These are phyloP conservation scores for Prionace glauca DNA, from an alignment of 2,797 vertebrate species.

Conservation along the genomic window DNA sequence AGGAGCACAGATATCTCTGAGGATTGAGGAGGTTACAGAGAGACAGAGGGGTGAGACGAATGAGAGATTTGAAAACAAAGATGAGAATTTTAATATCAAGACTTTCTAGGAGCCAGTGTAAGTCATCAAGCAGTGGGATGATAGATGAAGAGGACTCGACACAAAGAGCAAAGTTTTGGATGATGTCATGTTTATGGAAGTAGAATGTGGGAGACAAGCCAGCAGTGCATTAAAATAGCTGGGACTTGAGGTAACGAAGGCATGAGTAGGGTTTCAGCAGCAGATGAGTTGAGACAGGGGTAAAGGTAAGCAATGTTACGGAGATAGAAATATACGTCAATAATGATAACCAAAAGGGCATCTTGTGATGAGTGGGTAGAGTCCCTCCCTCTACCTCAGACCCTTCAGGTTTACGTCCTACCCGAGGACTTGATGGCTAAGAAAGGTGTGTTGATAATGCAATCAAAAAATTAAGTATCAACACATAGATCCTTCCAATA, in stretches of 20 bases:
- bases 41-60: neutral
- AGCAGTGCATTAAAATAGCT: neutral
- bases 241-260: neutral
- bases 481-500: too few relatives aligned
- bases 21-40: too few relatives aligned
- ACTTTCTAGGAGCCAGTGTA: neutral
- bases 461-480: too few relatives aligned
- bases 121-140: neutral
- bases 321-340: neutral
- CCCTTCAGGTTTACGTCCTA: too few relatives aligned
- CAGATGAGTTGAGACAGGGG: neutral
- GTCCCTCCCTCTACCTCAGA: too few relatives aligned
- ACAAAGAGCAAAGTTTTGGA: neutral
- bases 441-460: too few relatives aligned
- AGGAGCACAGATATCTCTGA: too few relatives aligned
- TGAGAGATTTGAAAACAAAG: neutral
- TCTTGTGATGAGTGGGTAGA: too few relatives aligned
- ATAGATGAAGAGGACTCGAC: neutral
- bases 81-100: neutral
- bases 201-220: neutral
- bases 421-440: too few relatives aligned
- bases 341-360: neutral
- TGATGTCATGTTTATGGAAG: neutral
- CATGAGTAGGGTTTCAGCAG: neutral
- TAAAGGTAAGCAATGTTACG: neutral